Base-by-base conservation (phyloP, 2,888 invertebrate species). In the Lordiphosa fenestrarum region DNA sequence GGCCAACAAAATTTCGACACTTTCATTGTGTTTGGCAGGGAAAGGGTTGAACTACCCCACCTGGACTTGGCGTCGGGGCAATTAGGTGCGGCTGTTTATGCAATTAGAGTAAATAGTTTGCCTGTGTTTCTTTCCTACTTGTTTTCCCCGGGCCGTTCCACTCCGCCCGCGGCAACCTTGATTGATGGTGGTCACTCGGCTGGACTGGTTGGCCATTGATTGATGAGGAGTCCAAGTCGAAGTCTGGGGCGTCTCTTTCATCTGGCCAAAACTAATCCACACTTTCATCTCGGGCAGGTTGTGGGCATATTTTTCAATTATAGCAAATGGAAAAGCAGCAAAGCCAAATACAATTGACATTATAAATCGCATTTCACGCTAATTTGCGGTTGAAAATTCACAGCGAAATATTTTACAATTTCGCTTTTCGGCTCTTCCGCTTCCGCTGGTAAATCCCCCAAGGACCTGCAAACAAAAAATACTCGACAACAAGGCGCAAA, bases 321-420 rank as follows among this genome's bases (percentile, higher is more conserved):
- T 69, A 71, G 60, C 62, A 59, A 74, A 71, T 15, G 33, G 46
- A 36, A 38, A 35, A 48, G 47, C 44, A 50, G 40, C 33, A 37
- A 23, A 44, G 37, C 30, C 40, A 42, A 19, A 58, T 52, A 77
- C 75, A 80, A 80, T 80, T 85, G 84, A 80, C 80, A 80, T 85
- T 85, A 80, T 83, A 76, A 80, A 80, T 83, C 85, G 85, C 78
- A 73, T 81, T 81, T 81, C 84, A 85, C 80, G 80, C 85, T 85
- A 81, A 81, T 81, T 81, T 81, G 70, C 72, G 53, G 30, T 54
- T 60, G 63, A 73, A 62, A 81, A 73, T 69, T 70, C 80, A 37
- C 80, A 73, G 63, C 51, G 73, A 72, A 71, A 74, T 68, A 76
- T 68, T 81, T 81, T 76, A 81, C 72, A 77, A 77, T 74, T 63